phyloP scores from a whole-genome alignment of 1,140 invertebrate genomes.

The Vanessa atalanta region DNA sequence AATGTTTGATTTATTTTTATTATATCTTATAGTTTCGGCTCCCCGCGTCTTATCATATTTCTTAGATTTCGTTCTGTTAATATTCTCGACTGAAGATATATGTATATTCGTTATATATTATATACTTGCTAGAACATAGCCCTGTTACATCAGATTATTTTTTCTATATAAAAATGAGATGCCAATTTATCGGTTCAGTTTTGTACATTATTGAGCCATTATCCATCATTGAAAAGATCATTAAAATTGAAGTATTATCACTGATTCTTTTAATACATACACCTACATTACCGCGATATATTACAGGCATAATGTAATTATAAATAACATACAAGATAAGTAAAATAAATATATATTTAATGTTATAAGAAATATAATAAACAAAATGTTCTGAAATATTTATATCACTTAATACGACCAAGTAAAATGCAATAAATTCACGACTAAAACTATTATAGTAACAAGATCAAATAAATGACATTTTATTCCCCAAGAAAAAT shows the following conservation, averaged over 20 bases:
- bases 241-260: conserved; percentile 70
- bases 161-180: conserved; percentile 76
- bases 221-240: conserved; percentile 61
- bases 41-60: conserved; percentile 60
- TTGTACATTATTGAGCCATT: conserved; percentile 75
- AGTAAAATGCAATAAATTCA: too few relatives aligned
- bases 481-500: too few relatives aligned
- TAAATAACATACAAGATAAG: background rate
- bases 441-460: too few relatives aligned
- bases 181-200: conserved; percentile 68
- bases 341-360: background rate
- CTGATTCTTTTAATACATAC: conserved; percentile 65
- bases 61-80: conserved; percentile 54
- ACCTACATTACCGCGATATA: conserved; percentile 36
- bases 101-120: conserved; percentile 74
- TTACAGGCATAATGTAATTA: background rate
- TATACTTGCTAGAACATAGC: conserved; percentile 67
- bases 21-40: conserved; percentile 38
- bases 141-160: conserved; percentile 74
- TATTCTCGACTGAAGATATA: conserved; percentile 55
- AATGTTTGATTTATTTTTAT: conserved; percentile 49
- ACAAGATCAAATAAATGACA: too few relatives aligned
- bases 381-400: too few relatives aligned
- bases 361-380: background rate
- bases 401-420: too few relatives aligned